A percentile compares a stretch with the other conserved stretches of the same genome.
Evolutionary conservation across 1,140 invertebrate species (phyloP).

Genomic region (Acromyrmex echinatior): DNA sequence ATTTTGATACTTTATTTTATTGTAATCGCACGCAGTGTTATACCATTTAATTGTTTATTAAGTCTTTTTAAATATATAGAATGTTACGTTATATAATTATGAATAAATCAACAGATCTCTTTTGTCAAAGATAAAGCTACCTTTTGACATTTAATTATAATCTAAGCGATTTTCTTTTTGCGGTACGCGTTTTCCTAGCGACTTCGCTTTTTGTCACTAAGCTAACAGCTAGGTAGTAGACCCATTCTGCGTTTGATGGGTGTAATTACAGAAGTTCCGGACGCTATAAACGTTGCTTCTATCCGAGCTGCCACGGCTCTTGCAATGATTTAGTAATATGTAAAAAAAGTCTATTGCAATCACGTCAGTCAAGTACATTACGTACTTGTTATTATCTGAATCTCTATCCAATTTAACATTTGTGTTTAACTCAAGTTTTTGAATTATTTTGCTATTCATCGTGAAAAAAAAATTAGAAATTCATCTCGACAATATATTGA

Average conservation of each 20-base stretch:
- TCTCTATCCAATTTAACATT: not conserved
- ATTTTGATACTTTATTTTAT: not conserved
- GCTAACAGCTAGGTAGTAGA: constrained; percentile 37
- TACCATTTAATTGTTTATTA: not conserved
- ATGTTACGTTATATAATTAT: not conserved
- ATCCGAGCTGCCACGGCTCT: constrained; percentile 1
- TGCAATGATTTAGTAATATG: constrained; percentile 46
- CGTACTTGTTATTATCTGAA: not conserved
- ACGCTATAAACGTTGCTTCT: constrained; percentile 44
- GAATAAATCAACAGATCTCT: not conserved
- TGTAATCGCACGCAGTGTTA: not conserved
- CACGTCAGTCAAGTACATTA: constrained; percentile 35
- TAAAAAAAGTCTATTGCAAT: constrained; percentile 42
- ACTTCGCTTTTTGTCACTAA: constrained; percentile 31
- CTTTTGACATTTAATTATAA: constrained; percentile 59
- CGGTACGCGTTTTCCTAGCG: constrained; percentile 22
- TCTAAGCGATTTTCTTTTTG: constrained; percentile 30
- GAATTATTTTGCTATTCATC: not conserved
- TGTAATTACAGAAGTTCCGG: constrained; percentile 66
- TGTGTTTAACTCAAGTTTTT: not conserved
- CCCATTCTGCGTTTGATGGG: constrained; percentile 65
- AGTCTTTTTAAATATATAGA: not conserved
- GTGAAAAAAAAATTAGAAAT: not conserved
- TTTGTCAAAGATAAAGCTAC: not conserved
- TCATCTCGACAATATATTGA: not conserved